Conservation (phyloP, 53 echinoderm and acorn worm species). For the Henricia sp. region DNA sequence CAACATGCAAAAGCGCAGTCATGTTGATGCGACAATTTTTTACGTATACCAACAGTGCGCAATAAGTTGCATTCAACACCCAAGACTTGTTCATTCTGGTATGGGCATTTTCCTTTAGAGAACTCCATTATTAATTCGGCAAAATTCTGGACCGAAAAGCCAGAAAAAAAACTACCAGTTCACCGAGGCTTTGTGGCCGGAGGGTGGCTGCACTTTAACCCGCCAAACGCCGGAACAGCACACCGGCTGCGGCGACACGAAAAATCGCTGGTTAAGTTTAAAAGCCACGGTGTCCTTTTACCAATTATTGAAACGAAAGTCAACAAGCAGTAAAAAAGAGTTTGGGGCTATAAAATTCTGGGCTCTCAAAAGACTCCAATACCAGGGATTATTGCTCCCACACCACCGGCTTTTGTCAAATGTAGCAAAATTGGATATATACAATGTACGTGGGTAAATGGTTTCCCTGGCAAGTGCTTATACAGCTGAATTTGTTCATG, state of each 20-base stretch:
- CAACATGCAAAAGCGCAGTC: no score
- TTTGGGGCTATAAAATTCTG: background rate
- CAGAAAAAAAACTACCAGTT: no score
- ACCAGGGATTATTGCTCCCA: background rate
- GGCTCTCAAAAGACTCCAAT: background rate
- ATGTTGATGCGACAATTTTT: no score
- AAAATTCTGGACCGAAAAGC: no score
- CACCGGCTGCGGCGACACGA: background rate
- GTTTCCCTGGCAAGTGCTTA: no score
- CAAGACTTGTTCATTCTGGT: no score
- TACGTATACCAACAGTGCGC: no score
- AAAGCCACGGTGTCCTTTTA: slow-evolving; percentile 46
- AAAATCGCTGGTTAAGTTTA: slow-evolving; percentile 22
- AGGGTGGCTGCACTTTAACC: slow-evolving; percentile 4
- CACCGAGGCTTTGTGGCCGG: background rate
- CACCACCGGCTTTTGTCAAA: background rate
- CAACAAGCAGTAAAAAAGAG: background rate
- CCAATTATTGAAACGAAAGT: slow-evolving; percentile 37
- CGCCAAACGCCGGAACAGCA: background rate
- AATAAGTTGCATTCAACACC: no score
- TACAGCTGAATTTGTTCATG: no score
- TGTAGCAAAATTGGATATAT: slow-evolving; percentile 29
- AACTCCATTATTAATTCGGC: no score
- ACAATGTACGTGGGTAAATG: no score
- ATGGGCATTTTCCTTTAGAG: no score